phyloP scores from a whole-genome alignment of 2,888 invertebrate species.

The Drosophila bunnanda region DNA sequence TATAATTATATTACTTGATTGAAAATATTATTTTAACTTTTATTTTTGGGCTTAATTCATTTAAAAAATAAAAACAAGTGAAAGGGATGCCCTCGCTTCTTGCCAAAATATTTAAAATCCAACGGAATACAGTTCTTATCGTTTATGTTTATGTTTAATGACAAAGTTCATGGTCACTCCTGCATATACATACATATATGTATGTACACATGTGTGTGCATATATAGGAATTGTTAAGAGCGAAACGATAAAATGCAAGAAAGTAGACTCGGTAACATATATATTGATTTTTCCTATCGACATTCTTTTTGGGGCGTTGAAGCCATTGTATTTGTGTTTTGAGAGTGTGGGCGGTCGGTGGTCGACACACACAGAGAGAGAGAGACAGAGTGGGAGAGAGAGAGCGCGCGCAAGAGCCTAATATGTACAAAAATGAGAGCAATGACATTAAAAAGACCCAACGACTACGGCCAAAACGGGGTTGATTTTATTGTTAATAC shows the following conservation, averaged over 20 bases:
- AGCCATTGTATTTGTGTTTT: constrained; percentile 52
- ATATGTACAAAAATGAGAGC: constrained; percentile 65
- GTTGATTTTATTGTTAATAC: constrained; percentile 23
- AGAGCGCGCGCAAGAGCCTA: constrained; percentile 32
- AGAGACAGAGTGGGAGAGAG: not conserved
- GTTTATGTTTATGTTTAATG: constrained; percentile 11
- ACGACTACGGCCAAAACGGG: constrained; percentile 3
- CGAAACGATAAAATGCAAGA: constrained; percentile 23
- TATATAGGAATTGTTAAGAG: constrained; percentile 4
- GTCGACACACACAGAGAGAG: constrained; percentile 5
- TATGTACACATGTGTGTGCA: not conserved
- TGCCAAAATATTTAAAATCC: not conserved
- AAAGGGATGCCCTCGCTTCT: not conserved
- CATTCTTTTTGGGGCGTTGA: constrained; percentile 58
- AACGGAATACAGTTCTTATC: not conserved
- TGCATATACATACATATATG: not conserved
- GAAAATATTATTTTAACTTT: not conserved
- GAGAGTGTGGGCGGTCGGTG: constrained; percentile 42
- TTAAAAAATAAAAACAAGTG: not conserved
- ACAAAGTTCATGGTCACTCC: constrained; percentile 12
- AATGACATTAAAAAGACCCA: constrained; percentile 26
- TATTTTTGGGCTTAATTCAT: not conserved
- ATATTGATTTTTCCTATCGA: constrained; percentile 63
- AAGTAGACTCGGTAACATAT: constrained; percentile 19
- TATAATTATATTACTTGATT: not conserved